Conservation (phyloP, 2,797 vertebrate genomes). For the Falco rusticolus region DNA sequence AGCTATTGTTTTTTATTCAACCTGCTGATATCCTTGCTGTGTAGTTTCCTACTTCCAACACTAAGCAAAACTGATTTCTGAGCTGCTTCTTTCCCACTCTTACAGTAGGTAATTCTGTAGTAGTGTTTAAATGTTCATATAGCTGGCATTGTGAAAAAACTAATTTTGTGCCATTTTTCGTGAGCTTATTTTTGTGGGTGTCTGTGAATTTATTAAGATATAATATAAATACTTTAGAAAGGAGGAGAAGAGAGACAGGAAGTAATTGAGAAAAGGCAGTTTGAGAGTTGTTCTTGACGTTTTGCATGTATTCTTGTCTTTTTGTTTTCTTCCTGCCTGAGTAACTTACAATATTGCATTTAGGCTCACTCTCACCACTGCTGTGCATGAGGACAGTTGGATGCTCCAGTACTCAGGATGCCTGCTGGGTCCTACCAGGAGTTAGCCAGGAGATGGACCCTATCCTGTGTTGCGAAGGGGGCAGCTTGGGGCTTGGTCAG, state of each 20-base stretch:
- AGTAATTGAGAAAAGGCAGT: not conserved
- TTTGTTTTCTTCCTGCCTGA: not conserved
- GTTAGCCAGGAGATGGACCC: not conserved
- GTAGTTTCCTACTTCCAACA: not conserved
- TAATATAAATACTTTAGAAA: not conserved
- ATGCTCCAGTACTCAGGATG: not conserved
- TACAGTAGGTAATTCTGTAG: not conserved
- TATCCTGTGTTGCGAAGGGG: not conserved
- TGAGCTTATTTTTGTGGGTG: not conserved
- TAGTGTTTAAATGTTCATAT: not conserved
- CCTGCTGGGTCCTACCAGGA: not conserved
- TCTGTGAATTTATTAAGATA: not conserved
- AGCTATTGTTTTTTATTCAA: not conserved
- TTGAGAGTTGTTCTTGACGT: not conserved
- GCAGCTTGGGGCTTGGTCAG: not conserved
- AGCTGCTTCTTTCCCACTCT: not conserved
- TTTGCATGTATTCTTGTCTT: not conserved
- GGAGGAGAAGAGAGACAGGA: not conserved
- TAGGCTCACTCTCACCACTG: not conserved
- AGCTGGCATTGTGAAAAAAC: not conserved
- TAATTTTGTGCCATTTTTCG: not conserved
- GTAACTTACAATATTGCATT: fast-evolving
- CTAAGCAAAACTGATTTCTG: not conserved
- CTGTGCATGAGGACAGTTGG: not conserved
- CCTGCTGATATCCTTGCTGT: not conserved